These are phyloP conservation scores for Meliscaeva auricollis DNA, from an alignment of 2,888 invertebrate species.

Conservation along the genomic window DNA sequence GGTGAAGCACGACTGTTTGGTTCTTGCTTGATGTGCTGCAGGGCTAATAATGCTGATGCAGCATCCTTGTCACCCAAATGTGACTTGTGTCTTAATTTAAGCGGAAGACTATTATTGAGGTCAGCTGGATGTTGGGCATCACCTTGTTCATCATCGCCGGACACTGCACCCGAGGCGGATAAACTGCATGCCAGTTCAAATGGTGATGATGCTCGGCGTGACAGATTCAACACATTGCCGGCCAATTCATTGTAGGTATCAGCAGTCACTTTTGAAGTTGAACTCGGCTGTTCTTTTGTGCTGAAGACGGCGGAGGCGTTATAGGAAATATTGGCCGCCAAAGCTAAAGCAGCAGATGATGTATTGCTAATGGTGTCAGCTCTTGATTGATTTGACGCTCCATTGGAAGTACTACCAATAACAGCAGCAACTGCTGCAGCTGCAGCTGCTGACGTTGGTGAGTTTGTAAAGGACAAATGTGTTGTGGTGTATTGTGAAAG, in stretches of 20 bases:
- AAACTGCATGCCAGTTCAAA: constrained; percentile 91
- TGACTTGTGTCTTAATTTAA: constrained; percentile 96
- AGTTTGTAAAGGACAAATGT: constrained; percentile 76
- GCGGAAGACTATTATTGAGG: constrained; percentile 92
- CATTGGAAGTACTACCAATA: constrained; percentile 65
- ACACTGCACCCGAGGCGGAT: constrained; percentile 85
- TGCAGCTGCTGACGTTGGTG: constrained; percentile 74
- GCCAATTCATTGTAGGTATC: constrained; percentile 53
- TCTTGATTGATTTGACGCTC: constrained; percentile 51
- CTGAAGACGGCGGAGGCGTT: constrained; percentile 74
- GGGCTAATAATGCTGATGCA: constrained; percentile 91
- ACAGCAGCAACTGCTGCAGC: constrained; percentile 78
- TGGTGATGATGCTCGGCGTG: constrained; percentile 88
- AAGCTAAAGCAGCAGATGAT: constrained; percentile 79
- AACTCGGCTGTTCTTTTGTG: constrained; percentile 37
- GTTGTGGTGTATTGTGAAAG: constrained; percentile 65
- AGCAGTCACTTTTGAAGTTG: constrained; percentile 9
- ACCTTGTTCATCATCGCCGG: constrained; percentile 85
- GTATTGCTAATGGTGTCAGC: constrained; percentile 83
- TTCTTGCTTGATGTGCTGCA: constrained; percentile 94
- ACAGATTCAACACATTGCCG: constrained; percentile 89
- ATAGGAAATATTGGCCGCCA: constrained; percentile 69
- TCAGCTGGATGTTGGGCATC: constrained; percentile 85
- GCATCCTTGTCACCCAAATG: constrained; percentile 96
- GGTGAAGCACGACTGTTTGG: constrained; percentile 89